Conservation (phyloP, 2,113 vertebrate species). For the Bubo scandiacus region DNA sequence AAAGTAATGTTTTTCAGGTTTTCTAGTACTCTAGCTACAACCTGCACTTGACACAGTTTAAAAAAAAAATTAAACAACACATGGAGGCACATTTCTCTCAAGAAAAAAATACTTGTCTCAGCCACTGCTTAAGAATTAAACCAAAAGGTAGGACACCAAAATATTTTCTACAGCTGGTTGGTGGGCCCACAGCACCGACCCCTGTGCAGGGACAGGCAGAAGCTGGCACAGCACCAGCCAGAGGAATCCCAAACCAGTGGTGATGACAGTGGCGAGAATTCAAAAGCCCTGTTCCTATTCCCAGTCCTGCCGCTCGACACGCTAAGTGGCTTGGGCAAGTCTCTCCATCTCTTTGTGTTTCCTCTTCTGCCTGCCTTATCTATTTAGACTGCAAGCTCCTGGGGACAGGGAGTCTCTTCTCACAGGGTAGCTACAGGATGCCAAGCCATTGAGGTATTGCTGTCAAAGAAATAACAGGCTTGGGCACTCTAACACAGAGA, state of each 20-base stretch:
- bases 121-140: background rate
- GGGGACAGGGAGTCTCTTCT: background rate
- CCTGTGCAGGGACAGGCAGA: background rate
- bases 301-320: background rate
- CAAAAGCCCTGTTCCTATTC: background rate
- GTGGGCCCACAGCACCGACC: background rate
- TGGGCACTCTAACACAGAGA: background rate
- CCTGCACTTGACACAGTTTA: background rate
- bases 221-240: background rate
- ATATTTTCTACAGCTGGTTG: background rate
- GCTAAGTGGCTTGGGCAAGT: background rate
- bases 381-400: background rate
- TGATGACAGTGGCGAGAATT: background rate
- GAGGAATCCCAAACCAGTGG: background rate
- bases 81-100: background rate
- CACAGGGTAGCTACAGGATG: background rate
- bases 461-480: background rate
- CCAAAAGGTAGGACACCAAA: background rate
- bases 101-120: background rate
- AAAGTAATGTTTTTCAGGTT: background rate
- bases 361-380: background rate
- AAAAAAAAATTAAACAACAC: background rate
- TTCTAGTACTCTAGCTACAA: background rate
- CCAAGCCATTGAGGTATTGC: background rate
- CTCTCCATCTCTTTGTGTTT: background rate